A percentile compares a stretch with the other conserved stretches of the same genome.
phyloP scores from a whole-genome alignment of 2,797 vertebrate genomes.

The Clarias platycephalus region DNA sequence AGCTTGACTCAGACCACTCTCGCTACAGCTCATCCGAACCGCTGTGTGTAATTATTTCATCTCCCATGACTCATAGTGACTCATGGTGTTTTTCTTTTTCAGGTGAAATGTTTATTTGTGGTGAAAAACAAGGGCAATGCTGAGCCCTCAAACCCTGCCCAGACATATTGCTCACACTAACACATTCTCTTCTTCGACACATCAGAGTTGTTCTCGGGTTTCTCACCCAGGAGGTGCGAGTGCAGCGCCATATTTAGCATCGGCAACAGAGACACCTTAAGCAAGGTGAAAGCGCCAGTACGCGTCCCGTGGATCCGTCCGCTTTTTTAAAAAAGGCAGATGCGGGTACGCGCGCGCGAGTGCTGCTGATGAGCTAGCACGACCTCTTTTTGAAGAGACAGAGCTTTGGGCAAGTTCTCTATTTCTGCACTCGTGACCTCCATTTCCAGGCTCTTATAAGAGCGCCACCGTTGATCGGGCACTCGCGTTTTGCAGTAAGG shows the following conservation, averaged over 20 bases:
- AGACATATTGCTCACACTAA: conserved; percentile 24
- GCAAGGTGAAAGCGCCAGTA: conserved; percentile 26
- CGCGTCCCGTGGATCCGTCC: conserved; percentile 1
- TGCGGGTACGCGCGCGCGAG: neutral
- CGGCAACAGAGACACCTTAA: conserved; percentile 23
- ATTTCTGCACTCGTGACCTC: conserved; percentile 6
- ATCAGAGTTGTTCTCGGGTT: neutral
- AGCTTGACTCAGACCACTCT: neutral
- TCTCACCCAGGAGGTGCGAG: conserved; percentile 11
- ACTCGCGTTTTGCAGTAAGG: neutral
- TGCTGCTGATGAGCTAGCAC: conserved; percentile 7
- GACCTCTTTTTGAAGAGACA: neutral
- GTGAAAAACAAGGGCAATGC: conserved; percentile 17
- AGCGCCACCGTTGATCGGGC: neutral
- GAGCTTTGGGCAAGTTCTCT: conserved; percentile 7
- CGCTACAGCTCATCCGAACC: neutral
- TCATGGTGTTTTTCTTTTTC: neutral
- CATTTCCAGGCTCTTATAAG: conserved; percentile 4
- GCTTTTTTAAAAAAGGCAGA: neutral
- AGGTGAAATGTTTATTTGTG: conserved; percentile 26
- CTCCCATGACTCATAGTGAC: neutral
- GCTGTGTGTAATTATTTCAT: conserved; percentile 17
- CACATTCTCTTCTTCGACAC: neutral
- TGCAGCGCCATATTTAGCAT: conserved; percentile 31
- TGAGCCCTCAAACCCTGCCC: neutral